Conservation (phyloP, 2,888 invertebrate genomes). For the Trachelus iudaicus region DNA sequence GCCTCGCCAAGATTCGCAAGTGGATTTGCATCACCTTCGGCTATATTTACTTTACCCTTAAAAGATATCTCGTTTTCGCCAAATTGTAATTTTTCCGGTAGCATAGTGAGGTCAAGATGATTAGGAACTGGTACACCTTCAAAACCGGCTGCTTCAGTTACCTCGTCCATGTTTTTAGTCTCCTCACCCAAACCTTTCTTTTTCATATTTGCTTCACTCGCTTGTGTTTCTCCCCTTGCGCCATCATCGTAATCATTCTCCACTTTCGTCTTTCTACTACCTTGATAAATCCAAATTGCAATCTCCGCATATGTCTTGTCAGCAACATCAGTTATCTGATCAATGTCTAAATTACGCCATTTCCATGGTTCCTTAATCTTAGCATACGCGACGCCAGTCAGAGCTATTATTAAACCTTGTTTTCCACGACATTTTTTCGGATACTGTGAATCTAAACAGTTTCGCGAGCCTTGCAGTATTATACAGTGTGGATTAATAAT, state of each 20-base stretch:
- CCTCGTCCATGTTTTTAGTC: conserved; percentile 19
- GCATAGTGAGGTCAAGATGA: conserved; percentile 46
- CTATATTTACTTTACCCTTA: conserved; percentile 36
- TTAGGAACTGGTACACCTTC: conserved; percentile 34
- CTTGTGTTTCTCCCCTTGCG: conserved; percentile 25
- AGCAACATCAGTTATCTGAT: conserved; percentile 46
- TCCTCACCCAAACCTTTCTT: background rate
- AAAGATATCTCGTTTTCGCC: conserved; percentile 40
- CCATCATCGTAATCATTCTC: conserved; percentile 21
- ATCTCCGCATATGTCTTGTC: conserved; percentile 38
- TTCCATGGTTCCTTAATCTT: conserved; percentile 37
- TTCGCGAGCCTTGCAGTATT: conserved; percentile 47
- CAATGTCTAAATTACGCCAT: conserved; percentile 53
- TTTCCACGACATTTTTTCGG: conserved; percentile 37
- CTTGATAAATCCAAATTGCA: conserved; percentile 43
- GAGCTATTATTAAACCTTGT: conserved; percentile 49
- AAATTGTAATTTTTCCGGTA: conserved; percentile 47
- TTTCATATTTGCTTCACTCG: conserved; percentile 30
- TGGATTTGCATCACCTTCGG: conserved; percentile 50
- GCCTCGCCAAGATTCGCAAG: conserved; percentile 56
- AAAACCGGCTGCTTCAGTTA: conserved; percentile 7
- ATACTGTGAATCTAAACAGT: conserved; percentile 39
- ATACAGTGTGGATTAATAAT: conserved; percentile 48
- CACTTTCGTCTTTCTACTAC: conserved; percentile 28
- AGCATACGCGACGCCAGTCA: conserved; percentile 45